These are phyloP conservation scores for Heliconius ismenius DNA, from an alignment of 2,888 invertebrate genomes.

Conservation along the genomic window DNA sequence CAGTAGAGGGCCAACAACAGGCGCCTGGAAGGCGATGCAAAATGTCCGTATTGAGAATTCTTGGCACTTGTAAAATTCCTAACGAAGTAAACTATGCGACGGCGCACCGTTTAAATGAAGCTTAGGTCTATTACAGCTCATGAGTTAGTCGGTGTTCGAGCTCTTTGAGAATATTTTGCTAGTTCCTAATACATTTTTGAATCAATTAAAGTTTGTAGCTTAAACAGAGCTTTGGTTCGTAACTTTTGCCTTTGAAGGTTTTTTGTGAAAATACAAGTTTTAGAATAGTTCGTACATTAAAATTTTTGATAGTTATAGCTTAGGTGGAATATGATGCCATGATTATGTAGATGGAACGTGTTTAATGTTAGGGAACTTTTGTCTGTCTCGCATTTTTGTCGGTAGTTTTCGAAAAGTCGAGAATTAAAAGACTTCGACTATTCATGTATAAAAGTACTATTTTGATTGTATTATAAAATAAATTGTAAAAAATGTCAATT, in stretches of 20 bases:
- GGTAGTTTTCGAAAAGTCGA: neutral
- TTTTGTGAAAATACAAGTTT: constrained; percentile 10
- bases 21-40: constrained; percentile 34
- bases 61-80: constrained; percentile 42
- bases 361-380: neutral
- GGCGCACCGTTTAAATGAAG: constrained; percentile 39
- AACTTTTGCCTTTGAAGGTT: constrained; percentile 19
- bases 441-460: too few relatives aligned
- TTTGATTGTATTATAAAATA: too few relatives aligned
- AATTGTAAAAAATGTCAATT: neutral
- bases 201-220: constrained; percentile 21
- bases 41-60: constrained; percentile 38
- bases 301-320: neutral
- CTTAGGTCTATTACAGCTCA: constrained; percentile 41
- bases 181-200: constrained; percentile 15
- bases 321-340: neutral
- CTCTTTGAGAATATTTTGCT: constrained; percentile 19
- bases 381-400: neutral
- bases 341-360: neutral
- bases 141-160: constrained; percentile 24
- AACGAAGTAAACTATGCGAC: constrained; percentile 41
- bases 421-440: too few relatives aligned
- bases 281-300: neutral
- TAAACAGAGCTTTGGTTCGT: constrained; percentile 2
- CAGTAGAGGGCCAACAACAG: constrained; percentile 28